Conservation (phyloP, 2,888 invertebrate species). For the Zygothrica quintamaculata region DNA sequence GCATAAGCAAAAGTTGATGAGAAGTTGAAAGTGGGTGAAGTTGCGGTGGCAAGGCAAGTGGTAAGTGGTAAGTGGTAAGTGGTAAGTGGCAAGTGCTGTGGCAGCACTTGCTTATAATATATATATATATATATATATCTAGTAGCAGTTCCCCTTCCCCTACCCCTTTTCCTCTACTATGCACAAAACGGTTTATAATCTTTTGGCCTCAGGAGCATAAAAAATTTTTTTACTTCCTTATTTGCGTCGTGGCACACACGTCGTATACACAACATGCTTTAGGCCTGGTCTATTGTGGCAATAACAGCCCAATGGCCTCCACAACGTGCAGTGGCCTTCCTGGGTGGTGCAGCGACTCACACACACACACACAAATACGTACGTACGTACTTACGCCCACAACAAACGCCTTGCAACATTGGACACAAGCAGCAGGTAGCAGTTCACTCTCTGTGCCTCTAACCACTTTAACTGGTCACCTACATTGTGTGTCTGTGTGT, state of each 20-base stretch:
- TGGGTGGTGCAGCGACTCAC: conserved; percentile 25
- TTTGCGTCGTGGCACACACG: neutral
- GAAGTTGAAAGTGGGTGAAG: conserved; percentile 54
- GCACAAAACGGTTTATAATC: neutral
- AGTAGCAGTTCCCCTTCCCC: too few relatives aligned
- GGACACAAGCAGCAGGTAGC: conserved; percentile 31
- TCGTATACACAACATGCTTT: too few relatives aligned
- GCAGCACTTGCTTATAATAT: too few relatives aligned
- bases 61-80: neutral
- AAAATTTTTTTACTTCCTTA: conserved; percentile 35
- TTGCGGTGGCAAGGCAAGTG: neutral
- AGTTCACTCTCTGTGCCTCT: conserved; percentile 38
- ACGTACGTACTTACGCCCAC: too few relatives aligned
- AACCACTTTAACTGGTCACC: conserved; percentile 39
- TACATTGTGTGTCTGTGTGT: conserved; percentile 25
- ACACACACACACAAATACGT: conserved; percentile 22
- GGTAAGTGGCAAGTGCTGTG: too few relatives aligned
- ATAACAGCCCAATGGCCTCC: conserved; percentile 43
- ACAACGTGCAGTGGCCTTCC: conserved; percentile 41
- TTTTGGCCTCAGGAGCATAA: conserved; percentile 19
- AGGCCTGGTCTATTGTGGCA: neutral
- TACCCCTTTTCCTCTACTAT: conserved; percentile 1
- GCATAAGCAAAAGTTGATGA: conserved; percentile 70
- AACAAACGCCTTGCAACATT: conserved; percentile 17
- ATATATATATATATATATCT: too few relatives aligned